These are phyloP conservation scores for Dysdera silvatica DNA, from an alignment of 1,140 invertebrate species.

Conservation along the genomic window DNA sequence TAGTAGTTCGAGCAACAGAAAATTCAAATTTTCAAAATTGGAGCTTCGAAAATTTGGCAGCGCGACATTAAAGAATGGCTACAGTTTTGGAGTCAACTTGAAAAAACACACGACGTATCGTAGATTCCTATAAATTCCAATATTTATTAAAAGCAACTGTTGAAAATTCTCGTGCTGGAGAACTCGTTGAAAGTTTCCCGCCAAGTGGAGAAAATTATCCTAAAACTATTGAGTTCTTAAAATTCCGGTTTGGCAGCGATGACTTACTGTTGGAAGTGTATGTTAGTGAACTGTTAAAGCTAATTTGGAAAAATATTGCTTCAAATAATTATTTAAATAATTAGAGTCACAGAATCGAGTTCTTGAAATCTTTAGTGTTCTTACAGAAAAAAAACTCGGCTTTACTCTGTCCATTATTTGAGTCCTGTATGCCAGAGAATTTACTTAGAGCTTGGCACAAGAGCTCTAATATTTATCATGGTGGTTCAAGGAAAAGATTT, in stretches of 20 bases:
- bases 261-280: constrained; percentile 29
- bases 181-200: constrained; percentile 30
- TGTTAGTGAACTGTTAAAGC: constrained; percentile 29
- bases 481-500: not conserved
- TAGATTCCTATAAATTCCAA: constrained; percentile 35
- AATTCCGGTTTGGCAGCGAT: constrained; percentile 22
- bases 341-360: constrained; percentile 36
- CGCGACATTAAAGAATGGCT: constrained; percentile 37
- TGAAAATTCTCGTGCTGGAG: constrained; percentile 1
- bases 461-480: no score
- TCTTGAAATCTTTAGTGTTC: constrained; percentile 37
- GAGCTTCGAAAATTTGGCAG: constrained; percentile 36
- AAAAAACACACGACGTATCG: constrained; percentile 34
- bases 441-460: constrained; percentile 35
- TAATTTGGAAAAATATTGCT: not conserved
- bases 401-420: constrained; percentile 38
- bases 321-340: constrained; percentile 30
- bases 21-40: constrained; percentile 30
- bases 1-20: no score
- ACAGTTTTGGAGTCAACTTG: constrained; percentile 37
- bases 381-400: constrained; percentile 36
- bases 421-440: constrained; percentile 39
- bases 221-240: constrained; percentile 29
- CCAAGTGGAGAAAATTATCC: constrained; percentile 25
- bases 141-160: constrained; percentile 27